Conservation (phyloP, 2,797 vertebrate genomes). For the Dallia pectoralis region DNA sequence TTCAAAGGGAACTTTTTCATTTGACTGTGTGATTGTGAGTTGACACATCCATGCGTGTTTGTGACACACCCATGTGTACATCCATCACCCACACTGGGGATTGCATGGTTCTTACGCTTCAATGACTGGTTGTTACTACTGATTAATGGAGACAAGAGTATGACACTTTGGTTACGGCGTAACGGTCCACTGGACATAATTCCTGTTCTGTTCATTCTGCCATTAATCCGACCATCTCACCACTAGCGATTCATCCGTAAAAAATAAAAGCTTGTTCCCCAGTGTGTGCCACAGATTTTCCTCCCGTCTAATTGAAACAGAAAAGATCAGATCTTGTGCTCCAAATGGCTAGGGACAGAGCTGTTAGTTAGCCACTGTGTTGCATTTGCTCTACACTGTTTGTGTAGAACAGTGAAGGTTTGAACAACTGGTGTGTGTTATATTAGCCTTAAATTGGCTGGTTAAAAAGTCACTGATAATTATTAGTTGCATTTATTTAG, state of each 20-base stretch:
- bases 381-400: not conserved
- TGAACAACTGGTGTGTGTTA: constrained; percentile 17
- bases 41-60: constrained; percentile 18
- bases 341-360: constrained; percentile 29
- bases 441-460: constrained; percentile 7
- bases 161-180: constrained; percentile 26
- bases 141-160: constrained; percentile 16
- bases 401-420: constrained; percentile 1
- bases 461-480: not conserved
- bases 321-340: constrained; percentile 40
- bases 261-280: constrained; percentile 18
- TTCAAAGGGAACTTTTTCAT: constrained; percentile 13
- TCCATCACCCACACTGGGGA: not conserved
- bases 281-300: constrained; percentile 30
- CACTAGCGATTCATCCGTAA: constrained; percentile 43
- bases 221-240: constrained; percentile 29
- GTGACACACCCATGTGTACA: constrained; percentile 15
- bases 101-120: not conserved
- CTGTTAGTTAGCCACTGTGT: constrained; percentile 23
- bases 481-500: not conserved
- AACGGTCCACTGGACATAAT: constrained; percentile 34
- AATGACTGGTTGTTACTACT: constrained; percentile 27
- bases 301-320: constrained; percentile 42
- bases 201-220: constrained; percentile 11
- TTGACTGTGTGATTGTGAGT: constrained; percentile 36